phyloP scores from a whole-genome alignment of 2,113 vertebrate species.

The Neomonachus schauinslandi region DNA sequence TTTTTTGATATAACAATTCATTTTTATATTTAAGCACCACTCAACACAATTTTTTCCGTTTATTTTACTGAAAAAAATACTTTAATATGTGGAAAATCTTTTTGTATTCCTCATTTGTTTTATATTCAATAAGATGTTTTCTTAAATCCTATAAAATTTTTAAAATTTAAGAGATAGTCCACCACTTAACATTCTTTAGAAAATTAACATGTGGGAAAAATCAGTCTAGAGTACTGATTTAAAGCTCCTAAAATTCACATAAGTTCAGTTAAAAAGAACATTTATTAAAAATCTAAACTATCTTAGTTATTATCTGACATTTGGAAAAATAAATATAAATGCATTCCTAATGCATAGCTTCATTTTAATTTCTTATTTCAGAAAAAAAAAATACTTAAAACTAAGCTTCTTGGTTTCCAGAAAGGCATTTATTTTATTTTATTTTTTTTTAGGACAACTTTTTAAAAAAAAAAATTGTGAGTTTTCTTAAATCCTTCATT shows the following conservation, averaged over 20 bases:
- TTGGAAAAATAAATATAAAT: slow-evolving; percentile 9
- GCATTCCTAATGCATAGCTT: not conserved
- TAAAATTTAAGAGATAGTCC: not conserved
- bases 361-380: slow-evolving; percentile 25
- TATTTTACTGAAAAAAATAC: slow-evolving; percentile 28
- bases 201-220: not conserved
- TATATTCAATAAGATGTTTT: not conserved
- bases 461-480: not conserved
- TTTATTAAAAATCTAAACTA: not conserved
- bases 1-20: slow-evolving; percentile 68
- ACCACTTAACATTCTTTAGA: not conserved
- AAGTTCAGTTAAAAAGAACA: not conserved
- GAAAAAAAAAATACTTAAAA: not conserved
- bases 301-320: not conserved
- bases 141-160: not conserved
- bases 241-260: not conserved
- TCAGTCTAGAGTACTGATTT: not conserved
- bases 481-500: not conserved
- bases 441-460: not conserved
- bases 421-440: not conserved
- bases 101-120: not conserved
- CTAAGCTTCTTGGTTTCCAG: not conserved
- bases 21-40: slow-evolving; percentile 51
- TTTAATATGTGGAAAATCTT: not conserved
- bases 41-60: slow-evolving; percentile 41